phyloP scores from a whole-genome alignment of 2,888 invertebrate species.

The Pristionchus maxplancki region DNA sequence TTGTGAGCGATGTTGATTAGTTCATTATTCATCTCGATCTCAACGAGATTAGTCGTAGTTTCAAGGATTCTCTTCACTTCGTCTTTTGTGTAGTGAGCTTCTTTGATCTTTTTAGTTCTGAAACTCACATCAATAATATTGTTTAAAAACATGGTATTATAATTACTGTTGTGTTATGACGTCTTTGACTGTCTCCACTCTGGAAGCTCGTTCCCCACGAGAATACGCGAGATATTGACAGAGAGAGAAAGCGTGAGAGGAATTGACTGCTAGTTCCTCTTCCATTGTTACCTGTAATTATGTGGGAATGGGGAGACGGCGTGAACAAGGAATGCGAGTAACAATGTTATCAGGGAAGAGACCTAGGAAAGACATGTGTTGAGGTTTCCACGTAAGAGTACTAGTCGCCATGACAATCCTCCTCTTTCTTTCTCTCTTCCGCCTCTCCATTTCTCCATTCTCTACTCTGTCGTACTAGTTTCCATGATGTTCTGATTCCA shows the following conservation, averaged over 20 bases:
- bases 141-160: not conserved
- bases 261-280: constrained; percentile 45
- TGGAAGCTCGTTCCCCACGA: constrained; percentile 33
- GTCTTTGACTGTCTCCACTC: constrained; percentile 22
- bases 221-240: constrained; percentile 42
- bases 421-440: constrained; percentile 26
- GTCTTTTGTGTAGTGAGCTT: constrained; percentile 46
- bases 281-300: constrained; percentile 45
- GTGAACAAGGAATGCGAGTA: not conserved
- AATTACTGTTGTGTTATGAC: constrained; percentile 38
- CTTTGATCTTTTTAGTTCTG: constrained; percentile 38
- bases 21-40: constrained; percentile 40
- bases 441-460: constrained; percentile 30
- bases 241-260: constrained; percentile 42
- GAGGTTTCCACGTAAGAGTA: constrained; percentile 23
- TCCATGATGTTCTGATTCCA: not conserved
- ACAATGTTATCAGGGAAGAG: not conserved
- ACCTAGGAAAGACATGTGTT: not conserved
- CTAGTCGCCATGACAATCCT: constrained; percentile 52
- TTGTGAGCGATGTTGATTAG: constrained; percentile 48
- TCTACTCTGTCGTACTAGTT: not conserved
- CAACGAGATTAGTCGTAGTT: not conserved
- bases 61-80: constrained; percentile 32
- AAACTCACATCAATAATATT: not conserved
- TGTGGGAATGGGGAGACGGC: not conserved